These are phyloP conservation scores for Pyrgus malvae DNA, from an alignment of 2,888 invertebrate genomes.

Conservation along the genomic window DNA sequence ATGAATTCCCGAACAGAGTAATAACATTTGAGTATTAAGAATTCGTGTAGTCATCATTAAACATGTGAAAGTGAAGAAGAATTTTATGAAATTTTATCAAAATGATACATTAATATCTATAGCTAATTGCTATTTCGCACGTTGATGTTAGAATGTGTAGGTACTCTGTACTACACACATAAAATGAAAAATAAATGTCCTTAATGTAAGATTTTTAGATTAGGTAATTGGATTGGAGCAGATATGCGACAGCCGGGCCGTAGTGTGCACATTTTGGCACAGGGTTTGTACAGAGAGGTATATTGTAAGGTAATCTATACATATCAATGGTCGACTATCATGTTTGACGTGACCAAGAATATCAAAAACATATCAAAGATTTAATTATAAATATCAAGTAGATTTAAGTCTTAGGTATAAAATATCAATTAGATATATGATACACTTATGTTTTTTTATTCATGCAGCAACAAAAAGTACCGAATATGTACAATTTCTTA, in stretches of 20 bases:
- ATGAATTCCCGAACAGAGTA: no score
- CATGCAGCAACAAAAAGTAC: no score
- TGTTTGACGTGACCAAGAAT: constrained; percentile 73
- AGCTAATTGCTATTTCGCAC: background rate
- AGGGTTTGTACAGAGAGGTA: background rate
- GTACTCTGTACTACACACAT: background rate
- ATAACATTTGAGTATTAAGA: no score
- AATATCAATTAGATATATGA: background rate
- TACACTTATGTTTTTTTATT: no score
- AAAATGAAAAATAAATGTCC: background rate
- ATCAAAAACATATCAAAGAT: constrained; percentile 77
- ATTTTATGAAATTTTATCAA: no score
- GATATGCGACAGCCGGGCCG: background rate
- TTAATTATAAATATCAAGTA: constrained; percentile 32
- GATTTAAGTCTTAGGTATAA: background rate
- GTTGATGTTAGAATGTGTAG: background rate
- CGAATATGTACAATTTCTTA: no score
- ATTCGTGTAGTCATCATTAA: no score
- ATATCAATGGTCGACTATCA: constrained; percentile 64
- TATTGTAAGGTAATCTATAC: constrained; percentile 50
- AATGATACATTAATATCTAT: no score
- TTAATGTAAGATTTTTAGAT: constrained; percentile 18
- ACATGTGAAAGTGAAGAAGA: no score
- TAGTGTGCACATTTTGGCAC: background rate
- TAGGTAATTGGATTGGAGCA: background rate